Percentiles rank a stretch among this genome's conserved stretches.
Evolutionary conservation across 2,888 invertebrate species (phyloP).

Genomic region (Colletes collaris): DNA sequence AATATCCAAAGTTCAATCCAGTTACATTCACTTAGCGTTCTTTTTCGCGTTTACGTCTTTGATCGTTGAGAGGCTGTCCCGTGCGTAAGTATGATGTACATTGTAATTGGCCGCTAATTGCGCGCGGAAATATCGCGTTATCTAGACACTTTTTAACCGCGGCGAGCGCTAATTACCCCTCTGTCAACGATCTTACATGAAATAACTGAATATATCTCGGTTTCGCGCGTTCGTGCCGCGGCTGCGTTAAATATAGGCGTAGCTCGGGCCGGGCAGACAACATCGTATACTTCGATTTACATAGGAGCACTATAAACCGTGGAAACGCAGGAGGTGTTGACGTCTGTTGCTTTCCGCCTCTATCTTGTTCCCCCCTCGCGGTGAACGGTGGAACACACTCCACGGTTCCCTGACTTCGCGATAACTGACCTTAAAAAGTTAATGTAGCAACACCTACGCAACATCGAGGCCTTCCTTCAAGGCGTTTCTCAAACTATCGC

Average conservation of each 20-base stretch:
- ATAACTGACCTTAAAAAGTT: conserved; percentile 50
- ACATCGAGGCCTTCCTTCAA: neutral
- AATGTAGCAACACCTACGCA: conserved; percentile 32
- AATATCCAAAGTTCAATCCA: no score
- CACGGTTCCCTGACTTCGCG: conserved; percentile 29
- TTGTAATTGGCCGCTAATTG: no score
- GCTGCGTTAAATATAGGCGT: neutral
- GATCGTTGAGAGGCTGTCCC: no score
- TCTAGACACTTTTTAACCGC: no score
- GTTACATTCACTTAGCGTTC: no score
- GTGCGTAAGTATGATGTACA: no score
- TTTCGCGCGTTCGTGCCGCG: neutral
- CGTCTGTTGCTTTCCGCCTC: conserved; percentile 18
- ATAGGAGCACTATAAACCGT: conserved; percentile 43
- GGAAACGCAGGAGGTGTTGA: conserved; percentile 18
- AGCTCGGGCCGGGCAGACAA: conserved; percentile 7
- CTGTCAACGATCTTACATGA: neutral
- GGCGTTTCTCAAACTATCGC: neutral
- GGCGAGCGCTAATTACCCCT: neutral
- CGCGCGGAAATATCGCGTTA: no score
- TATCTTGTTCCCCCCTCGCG: conserved; percentile 6
- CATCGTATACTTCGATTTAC: conserved; percentile 53
- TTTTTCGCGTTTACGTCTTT: no score
- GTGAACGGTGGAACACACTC: conserved; percentile 12
- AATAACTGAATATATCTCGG: neutral